Base-by-base conservation (phyloP, 2,797 vertebrate genomes). In the Pseudochirops corinnae region DNA sequence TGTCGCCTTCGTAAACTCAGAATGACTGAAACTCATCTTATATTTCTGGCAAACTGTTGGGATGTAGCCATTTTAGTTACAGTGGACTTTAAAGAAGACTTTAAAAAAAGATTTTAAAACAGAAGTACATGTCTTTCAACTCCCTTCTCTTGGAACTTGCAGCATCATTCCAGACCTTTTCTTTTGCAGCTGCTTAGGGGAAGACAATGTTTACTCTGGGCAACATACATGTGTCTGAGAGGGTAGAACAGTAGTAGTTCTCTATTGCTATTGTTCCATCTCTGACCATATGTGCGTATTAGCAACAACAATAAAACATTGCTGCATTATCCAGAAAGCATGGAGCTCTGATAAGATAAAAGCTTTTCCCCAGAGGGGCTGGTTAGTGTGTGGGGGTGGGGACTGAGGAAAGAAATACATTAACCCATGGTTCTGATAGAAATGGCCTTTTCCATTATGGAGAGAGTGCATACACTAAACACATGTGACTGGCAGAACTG, bases 241-340 rank as follows among this genome's bases (percentile, higher is more conserved):
- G 39, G 3, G 53, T 56, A 95, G 97, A 98, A 98, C 97, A 98
- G 98, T 96, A 98, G 96, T 87, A 3, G 56, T 62, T 62, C 60
- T 57, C 96, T 97, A 96, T 95, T 96, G 92, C 97, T 97, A 96
- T 97, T 94, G 96, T 97, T 98, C 90, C 67, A 94, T 56, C 94
- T 96, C 97, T 97, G 97, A 96, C 93, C 98, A 98, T 95, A 96
- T 97, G 96, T 97, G 97, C 96, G 96, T 98, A 97, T 97, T 98
- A 98, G 96, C 96, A 98, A 97, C 97, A 98, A 98, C 97, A 98
- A 98, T 97, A 96, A 97, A 98, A 0, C 94, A 98, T 96, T 95
- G 98, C 94, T 0, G 96, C 96, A 96, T 98, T 93, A 98, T 96
- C 94, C 96, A 97, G 97, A 97, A 98, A 98, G 96, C 96, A 92